Evolutionary conservation across 2,888 invertebrate genomes (phyloP).

Genomic region (Unio pictorum): DNA sequence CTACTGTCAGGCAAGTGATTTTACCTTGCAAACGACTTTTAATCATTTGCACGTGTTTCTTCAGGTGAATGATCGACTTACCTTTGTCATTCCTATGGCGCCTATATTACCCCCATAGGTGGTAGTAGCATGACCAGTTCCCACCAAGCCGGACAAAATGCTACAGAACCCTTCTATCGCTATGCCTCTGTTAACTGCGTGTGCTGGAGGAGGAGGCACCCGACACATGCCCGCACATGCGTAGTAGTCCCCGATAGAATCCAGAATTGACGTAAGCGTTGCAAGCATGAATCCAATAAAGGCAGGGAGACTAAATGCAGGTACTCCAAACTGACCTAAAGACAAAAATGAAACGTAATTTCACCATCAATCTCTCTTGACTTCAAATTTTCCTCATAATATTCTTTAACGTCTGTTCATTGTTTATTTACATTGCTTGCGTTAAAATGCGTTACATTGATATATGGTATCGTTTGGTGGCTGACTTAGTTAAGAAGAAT

Average conservation of each 20-base stretch:
- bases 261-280: conserved; percentile 57
- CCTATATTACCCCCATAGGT: conserved; percentile 93
- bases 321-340: conserved; percentile 53
- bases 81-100: conserved; percentile 89
- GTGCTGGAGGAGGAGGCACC: conserved; percentile 85
- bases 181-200: conserved; percentile 83
- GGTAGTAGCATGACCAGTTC: conserved; percentile 88
- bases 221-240: conserved; percentile 81
- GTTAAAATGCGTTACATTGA: too few species aligned
- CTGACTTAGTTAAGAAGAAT: too few species aligned
- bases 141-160: conserved; percentile 85
- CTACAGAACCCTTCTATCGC: conserved; percentile 86
- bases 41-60: too few species aligned
- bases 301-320: conserved; percentile 43
- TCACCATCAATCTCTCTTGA: neutral
- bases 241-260: conserved; percentile 85
- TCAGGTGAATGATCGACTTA: conserved; percentile 54
- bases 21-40: too few species aligned
- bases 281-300: conserved; percentile 53
- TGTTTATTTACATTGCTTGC: too few species aligned
- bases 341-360: neutral
- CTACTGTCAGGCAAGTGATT: too few species aligned
- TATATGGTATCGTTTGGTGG: too few species aligned
- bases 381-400: too few species aligned
- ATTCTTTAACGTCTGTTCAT: too few species aligned